Percentiles rank a stretch among this genome's conserved stretches.
These are phyloP conservation scores for Leptocoma aspasia DNA, from an alignment of 2,113 vertebrate species.

Conservation along the genomic window DNA sequence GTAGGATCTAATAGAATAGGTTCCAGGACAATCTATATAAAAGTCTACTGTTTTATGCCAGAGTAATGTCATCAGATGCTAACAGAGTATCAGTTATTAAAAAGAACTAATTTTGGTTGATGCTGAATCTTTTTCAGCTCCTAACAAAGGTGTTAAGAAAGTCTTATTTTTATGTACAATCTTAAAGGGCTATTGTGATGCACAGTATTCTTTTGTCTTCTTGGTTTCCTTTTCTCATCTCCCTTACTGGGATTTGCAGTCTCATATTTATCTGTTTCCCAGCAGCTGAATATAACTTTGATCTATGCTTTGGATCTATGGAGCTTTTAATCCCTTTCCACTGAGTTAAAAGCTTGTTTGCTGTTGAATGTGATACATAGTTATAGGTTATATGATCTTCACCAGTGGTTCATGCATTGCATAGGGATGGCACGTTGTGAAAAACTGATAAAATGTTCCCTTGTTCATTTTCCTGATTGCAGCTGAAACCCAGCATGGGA, in stretches of 20 bases:
- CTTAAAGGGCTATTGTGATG: neutral
- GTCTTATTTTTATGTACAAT: neutral
- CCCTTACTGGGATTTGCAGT: neutral
- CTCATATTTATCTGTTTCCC: slow-evolving; percentile 36
- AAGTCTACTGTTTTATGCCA: neutral
- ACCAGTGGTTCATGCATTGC: neutral
- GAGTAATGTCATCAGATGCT: neutral
- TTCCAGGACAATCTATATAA: neutral
- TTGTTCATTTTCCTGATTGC: neutral
- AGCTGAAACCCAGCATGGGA: neutral
- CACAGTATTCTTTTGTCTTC: slow-evolving; percentile 24
- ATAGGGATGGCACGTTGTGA: neutral
- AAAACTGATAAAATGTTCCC: slow-evolving; percentile 21
- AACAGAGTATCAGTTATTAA: neutral
- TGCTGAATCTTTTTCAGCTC: neutral
- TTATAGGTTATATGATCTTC: slow-evolving; percentile 12
- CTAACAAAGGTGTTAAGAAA: neutral
- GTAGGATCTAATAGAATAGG: neutral
- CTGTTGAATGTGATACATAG: neutral
- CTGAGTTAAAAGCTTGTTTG: slow-evolving; percentile 39
- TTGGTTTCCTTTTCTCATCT: slow-evolving; percentile 20
- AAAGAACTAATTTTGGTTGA: neutral
- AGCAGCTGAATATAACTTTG: slow-evolving; percentile 27
- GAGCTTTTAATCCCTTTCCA: slow-evolving; percentile 17
- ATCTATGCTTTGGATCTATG: neutral